Percentiles rank a stretch among this genome's conserved stretches.
phyloP scores from a whole-genome alignment of 2,113 vertebrate species.

The Campylomormyrus tamandua region DNA sequence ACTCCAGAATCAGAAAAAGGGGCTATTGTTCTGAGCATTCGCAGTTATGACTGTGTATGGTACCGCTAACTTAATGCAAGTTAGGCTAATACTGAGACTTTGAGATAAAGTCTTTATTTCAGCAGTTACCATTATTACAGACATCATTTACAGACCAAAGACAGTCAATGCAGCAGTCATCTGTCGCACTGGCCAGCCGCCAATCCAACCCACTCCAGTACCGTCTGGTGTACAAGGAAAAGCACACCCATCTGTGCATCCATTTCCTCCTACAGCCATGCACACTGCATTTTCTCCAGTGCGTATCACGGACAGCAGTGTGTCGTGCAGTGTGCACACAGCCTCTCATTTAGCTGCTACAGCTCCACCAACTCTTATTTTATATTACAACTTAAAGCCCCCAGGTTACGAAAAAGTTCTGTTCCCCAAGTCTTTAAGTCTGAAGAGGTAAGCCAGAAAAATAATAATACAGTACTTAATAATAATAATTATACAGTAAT shows the following conservation, averaged over 20 bases:
- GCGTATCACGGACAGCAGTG: background rate
- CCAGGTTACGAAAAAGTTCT: background rate
- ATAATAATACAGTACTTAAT: background rate
- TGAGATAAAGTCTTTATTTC: background rate
- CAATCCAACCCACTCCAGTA: background rate
- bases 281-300: background rate
- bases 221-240: background rate
- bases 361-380: background rate
- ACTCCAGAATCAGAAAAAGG: background rate
- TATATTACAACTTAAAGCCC: background rate
- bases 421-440: background rate
- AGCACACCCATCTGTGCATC: background rate
- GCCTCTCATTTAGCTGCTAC: background rate
- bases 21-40: background rate
- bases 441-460: background rate
- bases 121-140: background rate
- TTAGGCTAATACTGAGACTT: background rate
- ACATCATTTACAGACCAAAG: background rate
- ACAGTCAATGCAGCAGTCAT: background rate
- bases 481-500: background rate
- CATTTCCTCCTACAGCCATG: background rate
- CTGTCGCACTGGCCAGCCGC: background rate
- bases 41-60: background rate
- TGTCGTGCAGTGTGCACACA: background rate
- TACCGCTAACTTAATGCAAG: background rate